Evolutionary conservation across 2,888 invertebrate species (phyloP), one percentile per base, ranked within the genome.

Genomic region (Drosophila quinaria): DNA sequence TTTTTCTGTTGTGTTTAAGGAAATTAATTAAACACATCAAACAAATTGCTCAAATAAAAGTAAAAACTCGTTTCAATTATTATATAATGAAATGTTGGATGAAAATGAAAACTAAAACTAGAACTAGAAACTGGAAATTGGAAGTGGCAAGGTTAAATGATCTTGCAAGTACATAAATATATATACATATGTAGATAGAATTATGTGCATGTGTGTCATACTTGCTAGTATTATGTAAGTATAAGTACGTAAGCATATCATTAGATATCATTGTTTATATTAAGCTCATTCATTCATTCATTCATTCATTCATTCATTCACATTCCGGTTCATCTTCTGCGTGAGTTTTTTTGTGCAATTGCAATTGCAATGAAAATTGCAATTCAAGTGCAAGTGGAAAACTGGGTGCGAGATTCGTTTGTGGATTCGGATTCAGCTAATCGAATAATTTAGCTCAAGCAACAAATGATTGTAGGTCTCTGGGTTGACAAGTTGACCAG

Each of bases 361-460:
- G 62, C 49, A 58, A 55, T 62, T 65, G 63, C 58, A 65, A 66
- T 75, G 63, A 59, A 47, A 56, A 54, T 64, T 70, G 69, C 47
- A 65, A 66, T 76, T 67, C 80, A 78, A 78, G 78, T 72, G 72
- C 77, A 78, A 64, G 64, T 49, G 47, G 39, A 62, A 59, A 50
- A 49, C 59, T 59, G 62, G 46, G 44, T 76, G 63, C 49, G 22
- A 54, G 35, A 19, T 58, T 25, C 54, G 29, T 58, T 51, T 44
- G 11, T 50, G 60, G 59, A 55, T 66, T 31, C 10, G 29, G 29
- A 29, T 29, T 49, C 63, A 55, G 67, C 79, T 84, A 83, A 83
- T 83, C 82, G 80, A 78, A 83, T 81, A 84, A 87, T 81, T 78
- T 73, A 67, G 67, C 73, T 87, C 70, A 60, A 69, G 61, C 70